Base-by-base conservation (phyloP, 2,797 vertebrate genomes). In the Chiroxiphia lanceolata region DNA sequence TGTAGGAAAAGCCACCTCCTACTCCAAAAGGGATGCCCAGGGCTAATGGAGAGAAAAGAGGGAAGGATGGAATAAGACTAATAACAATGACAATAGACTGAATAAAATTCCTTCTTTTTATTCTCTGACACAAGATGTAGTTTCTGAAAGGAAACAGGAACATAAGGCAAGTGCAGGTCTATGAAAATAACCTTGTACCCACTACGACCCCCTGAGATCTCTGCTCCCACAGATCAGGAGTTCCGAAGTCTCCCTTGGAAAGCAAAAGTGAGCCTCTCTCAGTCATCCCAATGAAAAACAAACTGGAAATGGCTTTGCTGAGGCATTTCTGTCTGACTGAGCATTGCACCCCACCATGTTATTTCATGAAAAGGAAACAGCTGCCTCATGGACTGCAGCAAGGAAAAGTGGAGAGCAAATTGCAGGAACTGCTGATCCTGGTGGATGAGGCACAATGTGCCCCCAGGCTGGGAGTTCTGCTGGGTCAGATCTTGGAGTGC, bases 101-200 rank as follows among this genome's bases (percentile, higher is more conserved):
- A 86, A 88, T 63, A 48, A 90, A 90, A 83, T 34, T 17, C 59
- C 29, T 80, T 53, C 50, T 70, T 72, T 93, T 86, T 59, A 57
- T 81, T 64, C 27, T 86, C 82, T 56, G 53, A 33, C 13, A 74
- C 14, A 56, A 51, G 71, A 80, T 15, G 31, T 59, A 75, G 59
- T 38, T 54, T 86, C 71, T 86, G 68, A 85, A 74, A 34, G 47
- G 77, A 86, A 89, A 87, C 9, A 51, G 57, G 63, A 67, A 45
- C 29, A 70, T 56, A 83, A 60, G 68, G 45, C 48, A 77, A 72
- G 64, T 33, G 27, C 10, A 56, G 33, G 13, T 31, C 69, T 76
- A 12, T 36, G 61, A 69, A 89, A 94, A 90, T 34, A 90, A 78
- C 50, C 25, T 61, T 71, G 75, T 71, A 79, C n/a, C 47, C 1